Evolutionary conservation across 2,797 vertebrate species (phyloP).

Genomic region (Acropternis orthonyx): DNA sequence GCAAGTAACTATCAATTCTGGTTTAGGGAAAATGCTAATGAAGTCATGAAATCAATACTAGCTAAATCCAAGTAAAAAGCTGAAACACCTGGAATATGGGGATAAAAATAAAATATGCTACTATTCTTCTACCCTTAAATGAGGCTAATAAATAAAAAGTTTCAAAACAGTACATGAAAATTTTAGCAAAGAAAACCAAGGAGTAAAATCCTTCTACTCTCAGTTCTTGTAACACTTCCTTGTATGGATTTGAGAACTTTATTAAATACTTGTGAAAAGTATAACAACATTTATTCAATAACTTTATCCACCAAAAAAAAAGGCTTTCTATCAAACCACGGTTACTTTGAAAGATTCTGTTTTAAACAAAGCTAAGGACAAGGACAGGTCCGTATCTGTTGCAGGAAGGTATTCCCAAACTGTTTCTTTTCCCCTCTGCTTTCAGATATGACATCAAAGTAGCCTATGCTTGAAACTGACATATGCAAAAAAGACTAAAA

Average conservation of each 20-base stretch:
- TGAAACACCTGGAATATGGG: not conserved
- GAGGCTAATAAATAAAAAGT: not conserved
- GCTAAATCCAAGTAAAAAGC: not conserved
- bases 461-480: not conserved
- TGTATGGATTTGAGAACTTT: not conserved
- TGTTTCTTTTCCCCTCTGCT: not conserved
- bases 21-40: not conserved
- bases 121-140: not conserved
- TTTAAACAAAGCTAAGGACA: not conserved
- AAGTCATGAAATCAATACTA: not conserved
- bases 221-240: not conserved
- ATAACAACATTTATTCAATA: not conserved
- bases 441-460: not conserved
- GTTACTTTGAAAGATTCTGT: not conserved
- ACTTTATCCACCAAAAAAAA: not conserved
- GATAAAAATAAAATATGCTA: not conserved
- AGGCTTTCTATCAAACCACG: not conserved
- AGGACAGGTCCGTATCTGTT: not conserved
- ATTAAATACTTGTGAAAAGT: accelerated
- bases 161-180: not conserved
- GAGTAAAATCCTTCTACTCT: not conserved
- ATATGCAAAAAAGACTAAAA: not conserved
- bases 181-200: not conserved
- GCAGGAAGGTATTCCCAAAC: not conserved
- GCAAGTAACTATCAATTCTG: not conserved